A percentile compares a stretch with the other conserved stretches of the same genome.
These are phyloP conservation scores for Trididemnum clinides DNA, from an alignment of 23 tunicate species.

Conservation along the genomic window DNA sequence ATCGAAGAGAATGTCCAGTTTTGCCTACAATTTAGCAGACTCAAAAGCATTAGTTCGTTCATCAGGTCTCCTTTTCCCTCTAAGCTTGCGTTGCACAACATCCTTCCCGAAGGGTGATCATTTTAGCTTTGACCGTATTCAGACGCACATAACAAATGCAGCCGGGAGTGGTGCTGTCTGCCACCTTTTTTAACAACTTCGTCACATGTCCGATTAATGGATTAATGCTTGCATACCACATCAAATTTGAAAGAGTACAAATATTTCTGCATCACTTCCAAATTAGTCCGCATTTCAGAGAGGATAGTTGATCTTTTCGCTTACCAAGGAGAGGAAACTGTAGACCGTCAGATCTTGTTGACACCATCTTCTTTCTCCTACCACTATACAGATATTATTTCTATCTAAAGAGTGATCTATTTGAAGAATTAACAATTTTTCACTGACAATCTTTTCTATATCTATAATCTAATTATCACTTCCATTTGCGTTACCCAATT, in stretches of 20 bases:
- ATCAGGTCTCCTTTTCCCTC: not conserved
- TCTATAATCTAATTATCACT: too few species aligned
- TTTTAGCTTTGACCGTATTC: not conserved
- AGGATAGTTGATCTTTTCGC: not conserved
- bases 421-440: too few species aligned
- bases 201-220: slow-evolving; percentile 7
- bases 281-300: not conserved
- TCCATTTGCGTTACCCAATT: too few species aligned
- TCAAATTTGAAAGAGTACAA: not conserved
- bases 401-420: too few species aligned
- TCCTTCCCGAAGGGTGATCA: not conserved
- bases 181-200: not conserved
- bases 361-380: not conserved
- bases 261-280: not conserved
- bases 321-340: not conserved
- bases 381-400: not conserved
- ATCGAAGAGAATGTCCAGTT: not conserved
- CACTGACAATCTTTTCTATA: too few species aligned
- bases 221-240: not conserved
- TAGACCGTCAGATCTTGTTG: not conserved
- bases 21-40: not conserved
- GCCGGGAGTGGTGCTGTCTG: not conserved
- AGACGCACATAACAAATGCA: not conserved
- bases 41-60: not conserved
- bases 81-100: not conserved